Base-by-base conservation (phyloP, 2,797 vertebrate genomes). In the Hemitrygon akajei region DNA sequence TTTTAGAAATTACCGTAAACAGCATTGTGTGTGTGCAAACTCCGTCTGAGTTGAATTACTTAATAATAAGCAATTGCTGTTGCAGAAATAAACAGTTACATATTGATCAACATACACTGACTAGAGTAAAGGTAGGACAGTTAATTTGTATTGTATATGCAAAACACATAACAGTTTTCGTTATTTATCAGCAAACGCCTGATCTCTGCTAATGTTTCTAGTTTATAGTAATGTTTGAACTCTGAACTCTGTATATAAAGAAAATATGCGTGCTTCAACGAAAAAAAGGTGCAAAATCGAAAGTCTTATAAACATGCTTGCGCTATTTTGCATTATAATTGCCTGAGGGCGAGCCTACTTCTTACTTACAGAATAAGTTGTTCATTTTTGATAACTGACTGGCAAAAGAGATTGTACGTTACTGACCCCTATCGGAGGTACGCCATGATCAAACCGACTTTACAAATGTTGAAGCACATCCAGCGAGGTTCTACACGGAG, bases 1-100 rank as follows among this genome's bases (percentile, higher is more conserved):
- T 93, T 75, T 75, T 66, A 25, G 22, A 25, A 92, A 73, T 75
- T 75, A 76, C 91, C 91, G 47, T 69, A 47, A 93, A 93, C 71
- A 93, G 25, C 20, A 7, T 6, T 58, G 91, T 76, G 71, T 93
- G 5, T 93, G 91, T 76, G 69, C 91, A 93, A 93, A 93, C 91
- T 93, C 91, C 18, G 40, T 40, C 91, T 27, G 71, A 93, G 71
- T 40, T 76, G 91, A 47, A 27, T 47, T 27, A 47, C 91, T 56
- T 73, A 18, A 22, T 73, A 56, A 69, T 27, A 92, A 92, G 69
- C 69, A 40, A 75, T 56, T 71, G 16, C 16, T 93, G 91, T 76
- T 93, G 91, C 91, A 75, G 91, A 76, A 93, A 93, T 93, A 93
- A 93, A 93, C 91, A 93, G 14, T 16, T 7, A 27, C 11, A 76